These are phyloP conservation scores for Paramuricea clavata DNA, from an alignment of 92 coral and sea anemone species.

Conservation along the genomic window DNA sequence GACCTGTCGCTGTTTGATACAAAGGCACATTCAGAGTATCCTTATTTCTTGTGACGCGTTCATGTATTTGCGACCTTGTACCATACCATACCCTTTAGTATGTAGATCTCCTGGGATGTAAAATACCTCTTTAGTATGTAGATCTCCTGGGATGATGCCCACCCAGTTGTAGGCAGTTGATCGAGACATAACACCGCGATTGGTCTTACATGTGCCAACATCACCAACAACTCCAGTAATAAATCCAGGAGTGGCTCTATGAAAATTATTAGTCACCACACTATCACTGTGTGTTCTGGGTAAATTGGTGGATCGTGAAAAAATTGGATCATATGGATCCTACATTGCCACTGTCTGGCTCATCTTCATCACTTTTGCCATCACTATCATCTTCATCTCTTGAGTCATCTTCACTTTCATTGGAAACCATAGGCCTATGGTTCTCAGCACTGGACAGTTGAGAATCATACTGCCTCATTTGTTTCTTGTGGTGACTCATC, in stretches of 20 bases:
- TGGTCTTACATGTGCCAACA: slow-evolving; percentile 54
- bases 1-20: no score
- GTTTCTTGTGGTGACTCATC: slow-evolving; percentile 50
- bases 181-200: slow-evolving; percentile 45
- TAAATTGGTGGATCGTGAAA: neutral
- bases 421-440: neutral
- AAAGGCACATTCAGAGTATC: no score
- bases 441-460: slow-evolving; percentile 45
- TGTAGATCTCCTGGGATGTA: no score
- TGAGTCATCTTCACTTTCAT: slow-evolving; percentile 2
- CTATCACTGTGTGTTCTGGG: neutral
- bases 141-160: slow-evolving; percentile 61
- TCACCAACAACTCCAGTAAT: no score
- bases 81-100: no score
- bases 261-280: neutral
- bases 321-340: slow-evolving; percentile 41
- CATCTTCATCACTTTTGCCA: neutral
- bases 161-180: slow-evolving; percentile 49
- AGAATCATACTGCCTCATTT: slow-evolving; percentile 45
- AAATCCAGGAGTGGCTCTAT: slow-evolving; percentile 43
- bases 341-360: neutral
- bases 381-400: slow-evolving; percentile 6
- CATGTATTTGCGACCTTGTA: no score
- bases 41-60: no score
- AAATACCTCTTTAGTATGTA: slow-evolving; percentile 70